Percentiles rank a stretch among this genome's conserved stretches.
phyloP scores from a whole-genome alignment of 2,888 invertebrate genomes.

The Clusia tigrina region DNA sequence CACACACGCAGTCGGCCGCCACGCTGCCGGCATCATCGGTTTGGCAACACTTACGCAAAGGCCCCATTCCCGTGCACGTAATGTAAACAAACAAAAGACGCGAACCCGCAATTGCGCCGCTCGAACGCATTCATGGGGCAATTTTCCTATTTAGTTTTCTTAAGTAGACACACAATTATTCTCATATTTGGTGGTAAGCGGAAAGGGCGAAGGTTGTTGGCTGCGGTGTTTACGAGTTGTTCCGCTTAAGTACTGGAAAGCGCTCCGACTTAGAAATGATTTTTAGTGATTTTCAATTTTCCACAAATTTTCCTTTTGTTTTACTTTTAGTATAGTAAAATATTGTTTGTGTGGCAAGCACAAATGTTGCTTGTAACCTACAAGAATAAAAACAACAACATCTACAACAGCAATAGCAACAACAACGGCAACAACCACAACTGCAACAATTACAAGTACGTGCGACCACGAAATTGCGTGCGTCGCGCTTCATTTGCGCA shows the following conservation, averaged over 20 bases:
- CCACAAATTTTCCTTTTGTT: neutral
- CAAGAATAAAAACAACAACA: neutral
- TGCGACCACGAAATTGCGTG: conserved; percentile 13
- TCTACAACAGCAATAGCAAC: neutral
- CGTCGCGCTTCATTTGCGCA: conserved; percentile 58
- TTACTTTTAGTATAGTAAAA: neutral
- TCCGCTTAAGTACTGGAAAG: conserved; percentile 11
- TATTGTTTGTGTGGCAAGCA: neutral
- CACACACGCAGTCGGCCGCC: neutral
- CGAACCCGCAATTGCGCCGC: no score
- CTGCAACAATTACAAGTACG: neutral
- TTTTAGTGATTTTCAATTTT: neutral
- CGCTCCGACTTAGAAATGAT: neutral
- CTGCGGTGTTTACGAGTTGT: conserved; percentile 2
- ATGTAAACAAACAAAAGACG: neutral
- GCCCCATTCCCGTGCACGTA: neutral
- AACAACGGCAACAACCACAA: no score
- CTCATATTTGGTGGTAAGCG: no score
- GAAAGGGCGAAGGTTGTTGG: conserved; percentile 3
- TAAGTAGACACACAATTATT: no score
- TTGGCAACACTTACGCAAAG: conserved; percentile 13
- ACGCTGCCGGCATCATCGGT: neutral
- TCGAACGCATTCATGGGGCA: no score
- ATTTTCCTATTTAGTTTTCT: no score
- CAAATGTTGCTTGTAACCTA: neutral